Evolutionary conservation across 2,888 invertebrate species (phyloP).

Genomic region (Abrostola triplasia): DNA sequence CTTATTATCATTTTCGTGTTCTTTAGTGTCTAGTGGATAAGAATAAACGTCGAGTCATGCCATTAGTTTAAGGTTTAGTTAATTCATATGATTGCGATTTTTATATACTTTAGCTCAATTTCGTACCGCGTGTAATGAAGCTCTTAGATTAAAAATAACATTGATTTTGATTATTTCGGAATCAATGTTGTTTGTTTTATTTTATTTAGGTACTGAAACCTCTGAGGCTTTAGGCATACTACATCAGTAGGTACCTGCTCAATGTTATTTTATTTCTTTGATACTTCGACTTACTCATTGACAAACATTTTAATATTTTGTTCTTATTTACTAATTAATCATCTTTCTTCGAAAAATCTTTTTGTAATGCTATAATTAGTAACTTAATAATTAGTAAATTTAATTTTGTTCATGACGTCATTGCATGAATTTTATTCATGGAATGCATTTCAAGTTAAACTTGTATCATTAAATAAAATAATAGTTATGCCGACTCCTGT

Average conservation of each 20-base stretch:
- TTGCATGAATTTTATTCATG: constrained; percentile 7
- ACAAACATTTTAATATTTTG: constrained; percentile 3
- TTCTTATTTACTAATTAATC: not conserved
- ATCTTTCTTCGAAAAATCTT: too few relatives aligned
- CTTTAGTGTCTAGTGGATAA: constrained; percentile 71
- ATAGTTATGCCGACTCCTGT: constrained; percentile 32
- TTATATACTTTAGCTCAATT: constrained; percentile 54
- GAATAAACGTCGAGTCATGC: constrained; percentile 85
- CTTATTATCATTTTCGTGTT: constrained; percentile 55
- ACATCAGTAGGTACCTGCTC: constrained; percentile 55
- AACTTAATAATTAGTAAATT: not conserved
- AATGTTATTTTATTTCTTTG: constrained; percentile 42
- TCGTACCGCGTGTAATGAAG: constrained; percentile 30
- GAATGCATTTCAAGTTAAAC: constrained; percentile 25
- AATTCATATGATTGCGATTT: constrained; percentile 54
- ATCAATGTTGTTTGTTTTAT: constrained; percentile 48
- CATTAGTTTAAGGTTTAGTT: constrained; percentile 80
- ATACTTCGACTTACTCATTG: constrained; percentile 6
- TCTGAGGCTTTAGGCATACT: constrained; percentile 55
- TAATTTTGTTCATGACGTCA: constrained; percentile 2
- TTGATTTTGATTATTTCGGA: constrained; percentile 40
- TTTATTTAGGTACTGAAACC: constrained; percentile 47
- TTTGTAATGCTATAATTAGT: too few relatives aligned
- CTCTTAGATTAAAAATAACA: constrained; percentile 43
- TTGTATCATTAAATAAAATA: constrained; percentile 29